These are phyloP conservation scores for Aplocera efformata DNA, from an alignment of 2,888 invertebrate genomes.

Conservation along the genomic window DNA sequence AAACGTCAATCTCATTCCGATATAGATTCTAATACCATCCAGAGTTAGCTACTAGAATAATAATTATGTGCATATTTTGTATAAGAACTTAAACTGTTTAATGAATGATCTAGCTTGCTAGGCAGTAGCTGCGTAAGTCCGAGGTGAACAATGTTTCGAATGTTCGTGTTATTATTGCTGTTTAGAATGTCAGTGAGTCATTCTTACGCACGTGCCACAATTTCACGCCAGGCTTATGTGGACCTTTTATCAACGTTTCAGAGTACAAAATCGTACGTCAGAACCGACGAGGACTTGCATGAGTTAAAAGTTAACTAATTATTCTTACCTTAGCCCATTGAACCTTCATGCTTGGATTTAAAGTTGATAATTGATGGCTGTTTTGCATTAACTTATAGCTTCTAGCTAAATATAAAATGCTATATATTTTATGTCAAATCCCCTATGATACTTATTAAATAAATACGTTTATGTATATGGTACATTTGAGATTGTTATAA, in stretches of 20 bases:
- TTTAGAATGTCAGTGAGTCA: constrained; percentile 15
- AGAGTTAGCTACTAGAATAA: too few relatives aligned
- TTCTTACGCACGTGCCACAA: constrained; percentile 15
- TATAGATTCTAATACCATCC: too few relatives aligned
- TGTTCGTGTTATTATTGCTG: constrained; percentile 10
- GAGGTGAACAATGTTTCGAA: constrained; percentile 10
- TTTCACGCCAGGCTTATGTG: not conserved
- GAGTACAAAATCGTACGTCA: constrained; percentile 1
- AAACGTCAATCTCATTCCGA: too few relatives aligned
- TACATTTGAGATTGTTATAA: too few relatives aligned
- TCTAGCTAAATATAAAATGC: too few relatives aligned
- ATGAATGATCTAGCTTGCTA: constrained; percentile 2
- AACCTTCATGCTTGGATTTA: not conserved
- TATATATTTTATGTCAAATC: too few relatives aligned
- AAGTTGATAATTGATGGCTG: not conserved
- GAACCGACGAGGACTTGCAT: not conserved
- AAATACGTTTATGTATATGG: too few relatives aligned
- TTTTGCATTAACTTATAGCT: too few relatives aligned
- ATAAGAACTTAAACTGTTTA: not conserved
- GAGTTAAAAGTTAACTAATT: not conserved
- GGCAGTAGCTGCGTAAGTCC: not conserved
- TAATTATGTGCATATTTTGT: too few relatives aligned
- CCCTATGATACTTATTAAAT: too few relatives aligned
- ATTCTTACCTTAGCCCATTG: not conserved
- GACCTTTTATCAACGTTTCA: not conserved